These are phyloP conservation scores for Pasiphila rectangulata DNA, from an alignment of 2,888 invertebrate species.

Conservation along the genomic window DNA sequence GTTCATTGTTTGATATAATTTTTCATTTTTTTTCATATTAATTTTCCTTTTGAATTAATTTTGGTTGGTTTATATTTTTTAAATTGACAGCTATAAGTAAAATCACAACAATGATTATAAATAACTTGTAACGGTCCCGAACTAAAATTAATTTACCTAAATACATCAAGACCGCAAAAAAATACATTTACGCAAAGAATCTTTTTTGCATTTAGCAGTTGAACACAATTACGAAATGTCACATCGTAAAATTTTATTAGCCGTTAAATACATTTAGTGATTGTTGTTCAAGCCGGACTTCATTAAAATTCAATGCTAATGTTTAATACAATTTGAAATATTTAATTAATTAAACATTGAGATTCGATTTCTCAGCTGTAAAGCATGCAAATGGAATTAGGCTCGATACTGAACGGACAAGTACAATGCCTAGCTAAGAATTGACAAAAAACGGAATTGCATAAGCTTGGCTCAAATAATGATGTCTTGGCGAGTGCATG, in stretches of 20 bases:
- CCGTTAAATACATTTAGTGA: too few relatives aligned
- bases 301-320: too few relatives aligned
- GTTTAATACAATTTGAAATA: too few relatives aligned
- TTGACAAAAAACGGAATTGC: conserved; percentile 1
- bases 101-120: not conserved
- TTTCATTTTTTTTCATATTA: conserved; percentile 5
- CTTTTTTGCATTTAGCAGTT: too few relatives aligned
- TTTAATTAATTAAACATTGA: not conserved
- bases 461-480: conserved; percentile 21
- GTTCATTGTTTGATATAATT: conserved; percentile 19
- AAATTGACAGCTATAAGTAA: conserved; percentile 8
- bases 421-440: not conserved
- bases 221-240: too few relatives aligned
- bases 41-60: conserved; percentile 11
- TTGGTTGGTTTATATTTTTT: conserved; percentile 8
- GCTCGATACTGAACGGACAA: not conserved
- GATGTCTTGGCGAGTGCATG: conserved; percentile 21
- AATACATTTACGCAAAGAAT: too few relatives aligned
- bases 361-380: conserved; percentile 15
- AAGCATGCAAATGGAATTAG: conserved; percentile 2
- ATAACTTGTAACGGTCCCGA: not conserved
- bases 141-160: conserved; percentile 2
- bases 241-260: too few relatives aligned
- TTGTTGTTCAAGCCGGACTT: too few relatives aligned
- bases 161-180: not conserved